Conservation (phyloP, 2,797 vertebrate species). For the Falco cherrug region DNA sequence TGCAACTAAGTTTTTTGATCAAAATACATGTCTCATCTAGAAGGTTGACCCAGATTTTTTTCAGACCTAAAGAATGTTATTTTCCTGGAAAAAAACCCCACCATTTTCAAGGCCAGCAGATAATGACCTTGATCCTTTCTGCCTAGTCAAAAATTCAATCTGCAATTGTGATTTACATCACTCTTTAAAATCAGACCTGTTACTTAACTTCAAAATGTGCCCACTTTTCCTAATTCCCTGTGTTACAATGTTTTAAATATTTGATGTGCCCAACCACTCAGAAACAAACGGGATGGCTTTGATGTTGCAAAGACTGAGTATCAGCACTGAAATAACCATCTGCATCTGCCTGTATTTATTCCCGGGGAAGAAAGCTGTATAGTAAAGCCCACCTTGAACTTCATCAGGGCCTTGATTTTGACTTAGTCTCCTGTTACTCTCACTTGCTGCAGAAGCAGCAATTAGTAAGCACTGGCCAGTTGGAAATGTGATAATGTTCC, state of each 20-base stretch:
- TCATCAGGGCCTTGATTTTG: neutral
- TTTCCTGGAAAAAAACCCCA: neutral
- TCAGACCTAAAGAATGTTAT: neutral
- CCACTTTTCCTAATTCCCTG: neutral
- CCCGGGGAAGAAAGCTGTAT: neutral
- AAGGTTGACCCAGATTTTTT: neutral
- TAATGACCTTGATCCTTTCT: neutral
- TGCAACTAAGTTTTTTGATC: neutral
- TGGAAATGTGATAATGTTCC: neutral
- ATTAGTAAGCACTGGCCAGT: neutral
- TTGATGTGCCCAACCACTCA: neutral
- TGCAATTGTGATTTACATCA: neutral
- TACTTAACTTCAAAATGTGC: neutral
- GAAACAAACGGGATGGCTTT: neutral
- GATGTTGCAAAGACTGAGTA: neutral
- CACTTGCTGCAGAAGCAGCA: neutral
- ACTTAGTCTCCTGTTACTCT: neutral
- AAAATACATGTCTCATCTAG: neutral
- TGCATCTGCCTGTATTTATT: neutral
- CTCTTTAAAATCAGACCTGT: neutral
- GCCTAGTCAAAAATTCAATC: neutral
- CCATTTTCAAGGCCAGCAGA: neutral
- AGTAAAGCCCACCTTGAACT: neutral
- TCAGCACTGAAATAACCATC: neutral
- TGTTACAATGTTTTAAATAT: neutral